phyloP scores from a whole-genome alignment of 2,113 vertebrate species.

The Vulpes lagopus region DNA sequence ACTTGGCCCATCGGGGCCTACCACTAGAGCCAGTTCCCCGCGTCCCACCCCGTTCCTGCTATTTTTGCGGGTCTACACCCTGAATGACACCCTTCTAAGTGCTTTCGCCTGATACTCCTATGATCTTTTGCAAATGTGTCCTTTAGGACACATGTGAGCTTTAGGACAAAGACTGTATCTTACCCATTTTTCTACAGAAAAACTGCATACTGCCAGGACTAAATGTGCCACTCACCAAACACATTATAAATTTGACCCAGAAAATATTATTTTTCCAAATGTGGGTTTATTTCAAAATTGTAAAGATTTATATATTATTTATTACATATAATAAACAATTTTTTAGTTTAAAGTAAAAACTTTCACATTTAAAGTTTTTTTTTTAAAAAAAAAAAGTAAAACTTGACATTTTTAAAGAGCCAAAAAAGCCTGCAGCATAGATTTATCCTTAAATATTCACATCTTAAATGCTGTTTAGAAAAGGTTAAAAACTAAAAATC shows the following conservation, averaged over 20 bases:
- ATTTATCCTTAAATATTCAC: constrained; percentile 55
- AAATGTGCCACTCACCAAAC: background rate
- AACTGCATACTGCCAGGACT: rapidly evolving
- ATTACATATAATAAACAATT: constrained; percentile 71
- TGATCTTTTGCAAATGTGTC: rapidly evolving
- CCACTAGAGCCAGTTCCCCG: no score
- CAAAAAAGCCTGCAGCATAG: constrained; percentile 50
- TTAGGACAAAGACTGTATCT: background rate
- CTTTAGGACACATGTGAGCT: background rate
- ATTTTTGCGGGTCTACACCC: background rate
- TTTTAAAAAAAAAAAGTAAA: constrained; percentile 68
- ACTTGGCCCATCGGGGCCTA: no score
- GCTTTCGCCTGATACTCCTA: rapidly evolving
- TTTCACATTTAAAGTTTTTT: constrained; percentile 78
- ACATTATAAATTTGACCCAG: background rate
- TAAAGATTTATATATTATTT: constrained; percentile 83
- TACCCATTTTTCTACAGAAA: background rate
- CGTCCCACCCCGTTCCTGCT: no score
- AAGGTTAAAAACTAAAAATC: constrained; percentile 68
- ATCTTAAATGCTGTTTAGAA: constrained; percentile 67
- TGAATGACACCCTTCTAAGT: rapidly evolving
- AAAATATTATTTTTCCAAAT: constrained; percentile 64
- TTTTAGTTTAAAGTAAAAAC: constrained; percentile 79
- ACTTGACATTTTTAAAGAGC: constrained; percentile 71
- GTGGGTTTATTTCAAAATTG: constrained; percentile 82